Percentiles rank a stretch among this genome's conserved stretches.
phyloP scores from a whole-genome alignment of 2,797 vertebrate genomes.

The Hapalemur alaotrensis region DNA sequence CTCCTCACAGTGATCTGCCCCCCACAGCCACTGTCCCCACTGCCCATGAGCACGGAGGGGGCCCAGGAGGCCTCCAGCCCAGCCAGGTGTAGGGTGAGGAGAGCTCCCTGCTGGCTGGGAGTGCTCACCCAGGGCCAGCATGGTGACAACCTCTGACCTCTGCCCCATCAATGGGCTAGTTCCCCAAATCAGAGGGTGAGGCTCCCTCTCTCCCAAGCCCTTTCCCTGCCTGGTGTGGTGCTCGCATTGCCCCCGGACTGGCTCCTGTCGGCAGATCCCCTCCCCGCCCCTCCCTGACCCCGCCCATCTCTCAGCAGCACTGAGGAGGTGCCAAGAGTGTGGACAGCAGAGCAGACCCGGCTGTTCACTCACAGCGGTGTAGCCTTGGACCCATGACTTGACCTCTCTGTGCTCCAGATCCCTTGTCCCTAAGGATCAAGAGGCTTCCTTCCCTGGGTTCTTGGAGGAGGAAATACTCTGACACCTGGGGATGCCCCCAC shows the following conservation, averaged over 20 bases:
- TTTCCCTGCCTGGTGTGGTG: neutral
- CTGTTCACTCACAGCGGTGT: neutral
- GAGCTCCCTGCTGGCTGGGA: neutral
- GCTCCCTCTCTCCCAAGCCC: neutral
- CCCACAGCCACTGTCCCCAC: neutral
- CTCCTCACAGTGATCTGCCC: neutral
- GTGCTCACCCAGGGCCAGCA: neutral
- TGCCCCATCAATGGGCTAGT: accelerated
- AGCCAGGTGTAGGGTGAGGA: no score
- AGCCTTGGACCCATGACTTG: no score
- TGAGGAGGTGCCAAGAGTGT: no score
- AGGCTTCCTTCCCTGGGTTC: neutral
- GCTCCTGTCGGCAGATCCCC: neutral
- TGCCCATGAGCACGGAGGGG: neutral
- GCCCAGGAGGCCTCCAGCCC: no score
- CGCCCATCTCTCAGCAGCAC: neutral
- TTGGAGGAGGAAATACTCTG: accelerated
- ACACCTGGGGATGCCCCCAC: neutral
- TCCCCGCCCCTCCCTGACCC: neutral
- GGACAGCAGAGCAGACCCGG: no score
- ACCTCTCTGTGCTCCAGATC: neutral
- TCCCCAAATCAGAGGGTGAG: accelerated
- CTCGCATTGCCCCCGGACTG: accelerated
- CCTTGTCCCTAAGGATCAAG: neutral
- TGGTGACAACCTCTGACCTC: neutral